A percentile compares a stretch with the other conserved stretches of the same genome.
These are phyloP conservation scores for Lemur catta DNA, from an alignment of 2,797 vertebrate species.

Conservation along the genomic window DNA sequence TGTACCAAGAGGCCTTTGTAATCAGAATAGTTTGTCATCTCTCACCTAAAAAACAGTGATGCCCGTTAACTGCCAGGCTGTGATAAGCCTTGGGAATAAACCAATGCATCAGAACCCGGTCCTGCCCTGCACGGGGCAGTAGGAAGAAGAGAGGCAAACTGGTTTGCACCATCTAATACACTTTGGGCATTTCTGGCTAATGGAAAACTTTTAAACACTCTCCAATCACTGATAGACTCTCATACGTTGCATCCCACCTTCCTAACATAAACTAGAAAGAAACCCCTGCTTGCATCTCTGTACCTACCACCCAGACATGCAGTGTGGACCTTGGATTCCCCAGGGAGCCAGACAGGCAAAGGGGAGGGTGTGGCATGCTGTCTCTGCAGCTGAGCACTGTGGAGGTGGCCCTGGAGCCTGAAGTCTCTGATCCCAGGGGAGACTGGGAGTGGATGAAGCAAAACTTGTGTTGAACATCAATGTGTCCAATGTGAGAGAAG, in stretches of 20 bases:
- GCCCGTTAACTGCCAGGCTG: not conserved
- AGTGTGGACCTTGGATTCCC: not conserved
- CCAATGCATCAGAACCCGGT: not conserved
- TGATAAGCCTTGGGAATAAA: not conserved
- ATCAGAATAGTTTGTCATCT: not conserved
- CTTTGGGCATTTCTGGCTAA: not conserved
- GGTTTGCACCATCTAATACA: not conserved
- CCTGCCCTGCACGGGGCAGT: not conserved
- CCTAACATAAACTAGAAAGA: not conserved
- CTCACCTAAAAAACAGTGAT: not conserved
- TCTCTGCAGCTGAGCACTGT: not conserved
- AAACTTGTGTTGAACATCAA: not conserved
- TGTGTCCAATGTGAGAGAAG: not conserved
- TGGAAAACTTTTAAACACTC: not conserved
- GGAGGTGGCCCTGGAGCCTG: rapidly evolving
- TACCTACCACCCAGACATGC: not conserved
- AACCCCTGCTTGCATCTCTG: not conserved
- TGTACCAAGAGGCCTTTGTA: not conserved
- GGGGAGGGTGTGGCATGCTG: rapidly evolving
- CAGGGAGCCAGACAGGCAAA: not conserved
- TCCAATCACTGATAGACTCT: not conserved
- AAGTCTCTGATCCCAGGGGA: not conserved
- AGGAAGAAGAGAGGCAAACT: no score
- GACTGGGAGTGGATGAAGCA: not conserved
- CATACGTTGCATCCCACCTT: not conserved